Percentiles rank a stretch among this genome's conserved stretches.
Evolutionary conservation across 1,140 invertebrate species (phyloP).

Genomic region (Drosophila equinoxialis): DNA sequence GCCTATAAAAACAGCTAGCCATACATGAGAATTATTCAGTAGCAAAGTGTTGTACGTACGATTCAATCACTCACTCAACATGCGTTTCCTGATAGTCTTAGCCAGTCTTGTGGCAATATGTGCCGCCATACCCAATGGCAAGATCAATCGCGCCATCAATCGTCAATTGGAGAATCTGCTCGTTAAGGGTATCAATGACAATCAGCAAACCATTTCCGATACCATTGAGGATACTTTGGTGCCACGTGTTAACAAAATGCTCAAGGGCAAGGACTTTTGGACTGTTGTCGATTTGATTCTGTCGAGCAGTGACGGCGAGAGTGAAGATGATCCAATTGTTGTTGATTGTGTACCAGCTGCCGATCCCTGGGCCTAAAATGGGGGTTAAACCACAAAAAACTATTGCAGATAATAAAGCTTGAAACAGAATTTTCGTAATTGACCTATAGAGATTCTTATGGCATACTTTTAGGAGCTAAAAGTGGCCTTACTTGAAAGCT

Average conservation of each 20-base stretch:
- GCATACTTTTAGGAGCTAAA: conserved; percentile 39
- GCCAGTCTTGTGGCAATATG: conserved; percentile 67
- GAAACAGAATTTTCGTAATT: neutral
- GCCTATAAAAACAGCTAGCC: conserved; percentile 57
- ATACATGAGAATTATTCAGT: conserved; percentile 44
- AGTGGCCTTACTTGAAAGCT: conserved; percentile 1
- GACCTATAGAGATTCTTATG: neutral
- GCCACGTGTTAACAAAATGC: conserved; percentile 69
- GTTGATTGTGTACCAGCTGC: conserved; percentile 63
- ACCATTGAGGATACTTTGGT: conserved; percentile 67
- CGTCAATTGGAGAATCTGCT: conserved; percentile 67
- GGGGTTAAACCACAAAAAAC: neutral
- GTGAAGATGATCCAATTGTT: conserved; percentile 73
- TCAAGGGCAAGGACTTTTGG: conserved; percentile 81
- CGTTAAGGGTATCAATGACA: conserved; percentile 60
- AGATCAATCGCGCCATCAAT: conserved; percentile 67
- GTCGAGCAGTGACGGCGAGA: conserved; percentile 61
- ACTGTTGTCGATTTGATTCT: conserved; percentile 70
- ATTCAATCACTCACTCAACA: conserved; percentile 42
- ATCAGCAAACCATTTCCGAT: conserved; percentile 65
- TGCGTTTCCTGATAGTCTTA: conserved; percentile 77
- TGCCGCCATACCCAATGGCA: conserved; percentile 60
- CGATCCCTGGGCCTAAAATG: conserved; percentile 76
- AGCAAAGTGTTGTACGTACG: conserved; percentile 41
- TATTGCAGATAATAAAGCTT: neutral